Conservation (phyloP, 2,113 vertebrate genomes). For the Gasterosteus aculeatus region DNA sequence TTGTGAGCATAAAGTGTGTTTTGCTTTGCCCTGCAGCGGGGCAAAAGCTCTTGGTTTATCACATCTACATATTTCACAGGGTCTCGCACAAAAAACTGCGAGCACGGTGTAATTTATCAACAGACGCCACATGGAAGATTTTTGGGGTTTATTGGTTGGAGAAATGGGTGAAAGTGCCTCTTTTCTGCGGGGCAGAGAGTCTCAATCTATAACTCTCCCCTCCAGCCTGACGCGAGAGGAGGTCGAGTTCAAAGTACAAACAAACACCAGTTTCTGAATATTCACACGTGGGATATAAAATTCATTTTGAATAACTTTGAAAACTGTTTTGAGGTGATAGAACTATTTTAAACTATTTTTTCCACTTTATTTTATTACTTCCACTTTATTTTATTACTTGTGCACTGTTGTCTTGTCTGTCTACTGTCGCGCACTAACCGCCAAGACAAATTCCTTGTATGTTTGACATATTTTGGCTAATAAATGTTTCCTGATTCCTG, state of each 20-base stretch:
- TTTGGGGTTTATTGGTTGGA: neutral
- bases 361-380: no score
- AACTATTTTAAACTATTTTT: no score
- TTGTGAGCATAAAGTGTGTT: conserved; percentile 60
- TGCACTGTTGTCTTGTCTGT: no score
- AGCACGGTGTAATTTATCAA: conserved; percentile 68
- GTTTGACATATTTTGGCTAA: no score
- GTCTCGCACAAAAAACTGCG: conserved; percentile 47
- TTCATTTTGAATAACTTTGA: conserved; percentile 20
- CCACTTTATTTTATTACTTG: no score
- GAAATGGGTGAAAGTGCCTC: neutral
- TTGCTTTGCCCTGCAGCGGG: conserved; percentile 65
- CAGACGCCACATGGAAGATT: conserved; percentile 54
- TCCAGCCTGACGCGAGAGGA: conserved; percentile 3
- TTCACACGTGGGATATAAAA: conserved; percentile 6
- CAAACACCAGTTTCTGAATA: conserved; percentile 35
- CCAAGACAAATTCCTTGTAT: no score
- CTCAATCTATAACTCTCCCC: conserved; percentile 18
- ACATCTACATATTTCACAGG: conserved; percentile 60
- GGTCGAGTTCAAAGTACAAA: conserved; percentile 45
- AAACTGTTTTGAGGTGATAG: conserved; percentile 44
- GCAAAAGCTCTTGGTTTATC: conserved; percentile 31
- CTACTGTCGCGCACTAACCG: no score
- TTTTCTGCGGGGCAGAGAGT: neutral
- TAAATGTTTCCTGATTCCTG: no score